Evolutionary conservation across 2,113 vertebrate genomes (phyloP).

Genomic region (Nanorana parkeri): DNA sequence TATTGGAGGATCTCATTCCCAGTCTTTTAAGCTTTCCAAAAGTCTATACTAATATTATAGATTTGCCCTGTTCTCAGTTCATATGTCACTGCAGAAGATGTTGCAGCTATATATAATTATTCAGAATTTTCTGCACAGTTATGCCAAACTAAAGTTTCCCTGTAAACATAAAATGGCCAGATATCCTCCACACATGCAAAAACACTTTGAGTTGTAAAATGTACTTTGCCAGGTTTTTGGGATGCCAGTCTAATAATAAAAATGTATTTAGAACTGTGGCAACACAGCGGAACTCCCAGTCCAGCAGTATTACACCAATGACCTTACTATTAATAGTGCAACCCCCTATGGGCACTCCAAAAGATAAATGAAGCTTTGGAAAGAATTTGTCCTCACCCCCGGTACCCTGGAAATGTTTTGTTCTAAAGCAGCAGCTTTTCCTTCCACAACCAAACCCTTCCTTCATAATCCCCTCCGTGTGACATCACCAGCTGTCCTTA

Average conservation of each 20-base stretch:
- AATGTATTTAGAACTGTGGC: slow-evolving; percentile 14
- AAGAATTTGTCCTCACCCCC: slow-evolving; percentile 52
- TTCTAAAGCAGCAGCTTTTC: slow-evolving; percentile 55
- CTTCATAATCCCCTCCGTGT: slow-evolving; percentile 51
- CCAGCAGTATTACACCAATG: slow-evolving; percentile 32
- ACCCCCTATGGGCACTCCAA: slow-evolving; percentile 54
- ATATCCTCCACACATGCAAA: slow-evolving; percentile 7
- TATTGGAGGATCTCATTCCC: too few species aligned
- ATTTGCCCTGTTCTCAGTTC: too few species aligned
- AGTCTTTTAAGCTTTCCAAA: too few species aligned
- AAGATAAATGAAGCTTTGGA: slow-evolving; percentile 57
- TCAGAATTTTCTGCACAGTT: too few species aligned
- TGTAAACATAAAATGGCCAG: too few species aligned
- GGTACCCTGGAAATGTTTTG: slow-evolving; percentile 59
- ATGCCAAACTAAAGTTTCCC: too few species aligned
- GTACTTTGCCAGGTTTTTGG: neutral
- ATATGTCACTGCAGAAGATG: too few species aligned
- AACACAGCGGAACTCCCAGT: slow-evolving; percentile 38
- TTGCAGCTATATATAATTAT: too few species aligned
- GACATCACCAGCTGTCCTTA: slow-evolving; percentile 48
- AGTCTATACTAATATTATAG: too few species aligned
- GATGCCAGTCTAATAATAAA: slow-evolving; percentile 43
- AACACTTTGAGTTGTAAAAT: neutral
- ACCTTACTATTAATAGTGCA: slow-evolving; percentile 53
- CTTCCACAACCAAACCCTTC: slow-evolving; percentile 59